Evolutionary conservation across 2,797 vertebrate species (phyloP), one percentile per base, ranked within the genome.

Genomic region (Botia almorhae): DNA sequence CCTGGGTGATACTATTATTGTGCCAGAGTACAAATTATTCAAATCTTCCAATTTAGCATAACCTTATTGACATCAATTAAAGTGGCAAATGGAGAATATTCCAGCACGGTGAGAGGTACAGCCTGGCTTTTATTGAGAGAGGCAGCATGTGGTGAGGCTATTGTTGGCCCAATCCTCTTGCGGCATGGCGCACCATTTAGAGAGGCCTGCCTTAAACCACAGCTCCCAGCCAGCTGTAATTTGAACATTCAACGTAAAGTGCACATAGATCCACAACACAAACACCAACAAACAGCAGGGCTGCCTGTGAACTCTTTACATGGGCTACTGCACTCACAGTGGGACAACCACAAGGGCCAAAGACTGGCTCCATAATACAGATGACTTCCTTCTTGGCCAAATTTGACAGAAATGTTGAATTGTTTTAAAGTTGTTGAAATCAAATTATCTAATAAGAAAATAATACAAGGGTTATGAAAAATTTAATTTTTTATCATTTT

Each of bases 11-110:
- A 84, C 86, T 81, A 88, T 92, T 89, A 88, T 90, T 81, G 76
- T 67, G 29, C 81, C 87, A 76, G 91, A 92, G 87, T 90, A 86
- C 26, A 86, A 91, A 90, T 90, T 89, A 90, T 91, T 89, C 84
- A 92, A 90, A 90, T 84, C 90, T 92, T 91, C 76, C 87, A 90
- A 92, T 93, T 93, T 92, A 93, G 92, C 91, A 90, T 93, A 93
- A 93, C 91, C 93, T 92, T 82, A 90, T 90, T 94, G 93, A 93
- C 92, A 93, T 93, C 92, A 93, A 92, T 93, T 94, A 93, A 92
- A 92, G 90, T 90, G 85, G 88, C 89, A 87, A 91, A 91, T 89
- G 85, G 91, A 89, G 90, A 92, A 81, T 84, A 83, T 88, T 86
- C 73, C 58, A 56, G 84, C 82, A 46, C 69, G 73, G 83, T 50